Evolutionary conservation across 2,888 invertebrate genomes (phyloP), one percentile per base, ranked within the genome.

Genomic region (Disparrhopalites patrizii): DNA sequence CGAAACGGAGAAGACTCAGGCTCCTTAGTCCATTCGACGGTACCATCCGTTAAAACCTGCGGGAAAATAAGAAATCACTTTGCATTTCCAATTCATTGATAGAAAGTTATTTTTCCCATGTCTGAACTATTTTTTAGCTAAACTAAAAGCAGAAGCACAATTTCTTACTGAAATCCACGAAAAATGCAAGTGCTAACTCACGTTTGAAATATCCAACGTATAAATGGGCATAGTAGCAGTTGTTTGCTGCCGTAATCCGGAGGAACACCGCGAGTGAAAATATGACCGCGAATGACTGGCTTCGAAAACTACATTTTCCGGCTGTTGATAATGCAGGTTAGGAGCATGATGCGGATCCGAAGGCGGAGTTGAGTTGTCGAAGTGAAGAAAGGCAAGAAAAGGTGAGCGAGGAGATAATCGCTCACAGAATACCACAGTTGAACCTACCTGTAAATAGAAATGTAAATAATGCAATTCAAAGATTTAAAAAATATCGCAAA

Each of bases 1-100:
- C 86, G 86, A 66, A 81, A 81, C 73, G 85, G 83, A n/a, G 50
- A 8, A n/a, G 66, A 65, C 8, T 84, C 85, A 69, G 86, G 83
- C 75, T 88, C 75, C 43, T 71, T 73, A 0, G 33, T 31, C 73
- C 73, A 75, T 18, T 65, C 56, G 1, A 72, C 68, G 8, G 56
- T 62, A 25, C 65, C 67, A 1, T 71, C 68, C 0, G 67, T 50
- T 5, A 73, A 40, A 28, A 72, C 70, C 74, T 73, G n/a, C n/a
- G n/a, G n/a, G n/a, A n/a, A n/a, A n/a, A n/a, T n/a, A n/a, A n/a
- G n/a, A n/a, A n/a, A n/a, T n/a, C n/a, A n/a, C n/a, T n/a, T n/a
- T n/a, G n/a, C n/a, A n/a, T n/a, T n/a, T n/a, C n/a, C n/a, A n/a
- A n/a, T n/a, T n/a, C n/a, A n/a, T n/a, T n/a, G n/a, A n/a, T n/a